Conservation (phyloP, 2,888 invertebrate species). For the Xanthorhoe designata region DNA sequence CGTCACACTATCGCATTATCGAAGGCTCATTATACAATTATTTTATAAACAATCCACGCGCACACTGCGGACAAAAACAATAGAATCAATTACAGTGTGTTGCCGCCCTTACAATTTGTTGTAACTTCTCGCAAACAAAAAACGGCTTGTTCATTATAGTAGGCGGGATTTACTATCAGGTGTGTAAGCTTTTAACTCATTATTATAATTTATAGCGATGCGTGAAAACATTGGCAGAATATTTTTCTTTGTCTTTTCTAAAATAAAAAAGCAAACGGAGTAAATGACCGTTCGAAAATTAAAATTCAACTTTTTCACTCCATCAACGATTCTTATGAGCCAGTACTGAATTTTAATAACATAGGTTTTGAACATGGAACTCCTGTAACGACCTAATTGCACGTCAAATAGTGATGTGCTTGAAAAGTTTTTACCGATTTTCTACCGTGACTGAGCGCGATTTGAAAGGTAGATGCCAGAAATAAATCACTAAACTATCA, state of each 20-base stretch:
- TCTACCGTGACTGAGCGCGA: constrained; percentile 50
- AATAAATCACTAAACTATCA: constrained; percentile 68
- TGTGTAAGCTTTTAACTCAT: constrained; percentile 38
- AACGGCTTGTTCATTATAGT: constrained; percentile 39
- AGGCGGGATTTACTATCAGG: constrained; percentile 37
- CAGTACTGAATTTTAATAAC: constrained; percentile 39
- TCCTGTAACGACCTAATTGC: constrained; percentile 44
- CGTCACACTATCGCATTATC: constrained; percentile 40
- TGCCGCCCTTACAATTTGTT: constrained; percentile 48
- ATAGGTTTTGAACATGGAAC: constrained; percentile 40
- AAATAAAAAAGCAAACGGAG: constrained; percentile 1
- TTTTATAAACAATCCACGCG: constrained; percentile 42
- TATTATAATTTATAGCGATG: constrained; percentile 38
- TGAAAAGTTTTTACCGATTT: constrained; percentile 40
- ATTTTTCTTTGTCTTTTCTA: constrained; percentile 20
- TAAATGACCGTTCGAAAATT: constrained; percentile 20
- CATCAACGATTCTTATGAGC: constrained; percentile 32
- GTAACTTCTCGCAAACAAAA: constrained; percentile 35
- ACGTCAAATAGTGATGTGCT: constrained; percentile 50
- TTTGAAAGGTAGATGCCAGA: constrained; percentile 48
- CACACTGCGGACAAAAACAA: constrained; percentile 42
- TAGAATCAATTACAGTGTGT: constrained; percentile 44
- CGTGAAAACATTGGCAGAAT: constrained; percentile 32
- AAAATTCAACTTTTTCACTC: constrained; percentile 39
- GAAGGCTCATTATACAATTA: constrained; percentile 44